Base-by-base conservation (phyloP, 2,113 vertebrate genomes). In the Cyanoderma ruficeps region DNA sequence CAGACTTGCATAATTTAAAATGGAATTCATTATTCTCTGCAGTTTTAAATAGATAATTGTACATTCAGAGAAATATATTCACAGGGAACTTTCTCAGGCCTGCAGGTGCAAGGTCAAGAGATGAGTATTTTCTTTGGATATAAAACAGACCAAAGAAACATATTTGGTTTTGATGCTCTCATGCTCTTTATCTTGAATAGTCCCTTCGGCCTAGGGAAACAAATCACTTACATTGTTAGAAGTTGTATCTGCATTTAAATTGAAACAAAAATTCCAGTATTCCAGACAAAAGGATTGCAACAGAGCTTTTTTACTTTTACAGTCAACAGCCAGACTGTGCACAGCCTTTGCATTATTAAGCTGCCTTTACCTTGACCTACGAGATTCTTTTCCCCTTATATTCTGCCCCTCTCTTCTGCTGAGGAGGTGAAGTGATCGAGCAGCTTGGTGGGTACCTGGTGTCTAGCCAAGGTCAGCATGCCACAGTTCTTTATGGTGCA, bases 1-100 rank as follows among this genome's bases (percentile, higher is more conserved):
- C 69, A 93, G 59, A 83, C 4, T 7, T 86, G 35, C 72, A 90
- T 92, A 96, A 78, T 92, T 94, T 92, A 89, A 96, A 96, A 60
- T 22, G 35, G 6, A n/a, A 75, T 31, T 69, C 41, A 84, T 78
- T 91, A 63, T 84, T 72, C 53, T 83, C 39, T 90, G 63, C 49
- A 79, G 70, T 12, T 92, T 63, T 79, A 95, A 96, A 83, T n/a
- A 94, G 63, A 74, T 83, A 78, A 82, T 63, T 93, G 49, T 94
- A 33, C 70, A 59, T 80, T 94, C 71, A 82, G 69, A 93, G 59
- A 83, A 83, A 74, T 83, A n/a, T 23, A 21, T 49, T 81, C 7
- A 8, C 28, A 31, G 65, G 56, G 33, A 96, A 70, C 16, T 53
- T 94, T 90, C 56, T 83, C 69, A 72, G 63, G 37, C 78, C 65